Evolutionary conservation across 2,888 invertebrate genomes (phyloP).

Genomic region (Eupithecia insigniata): DNA sequence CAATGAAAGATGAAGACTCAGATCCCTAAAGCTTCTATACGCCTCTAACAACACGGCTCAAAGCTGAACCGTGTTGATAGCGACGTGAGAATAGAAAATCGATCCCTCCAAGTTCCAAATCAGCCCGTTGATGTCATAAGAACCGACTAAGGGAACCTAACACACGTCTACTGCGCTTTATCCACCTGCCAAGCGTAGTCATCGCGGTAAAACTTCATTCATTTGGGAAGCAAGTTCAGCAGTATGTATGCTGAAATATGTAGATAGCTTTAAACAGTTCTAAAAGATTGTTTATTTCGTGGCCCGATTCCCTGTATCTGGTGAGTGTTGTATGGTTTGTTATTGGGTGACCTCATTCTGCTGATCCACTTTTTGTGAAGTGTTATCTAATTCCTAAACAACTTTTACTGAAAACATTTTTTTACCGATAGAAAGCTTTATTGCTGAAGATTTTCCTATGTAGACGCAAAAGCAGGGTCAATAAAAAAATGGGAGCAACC

Average conservation of each 20-base stretch:
- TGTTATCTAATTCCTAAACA: not conserved
- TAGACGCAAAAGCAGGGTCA: not conserved
- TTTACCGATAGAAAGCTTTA: not conserved
- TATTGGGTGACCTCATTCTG: conserved; percentile 30
- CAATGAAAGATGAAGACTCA: not conserved
- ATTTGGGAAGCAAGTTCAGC: not conserved
- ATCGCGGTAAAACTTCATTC: not conserved
- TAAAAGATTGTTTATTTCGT: conserved; percentile 32
- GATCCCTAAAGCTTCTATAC: not conserved
- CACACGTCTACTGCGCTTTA: no score
- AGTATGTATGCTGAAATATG: not conserved
- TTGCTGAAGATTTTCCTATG: not conserved
- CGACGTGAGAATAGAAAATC: no score
- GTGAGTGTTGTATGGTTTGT: conserved; percentile 35
- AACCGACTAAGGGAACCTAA: no score
- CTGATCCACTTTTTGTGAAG: conserved; percentile 10
- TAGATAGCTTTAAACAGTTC: not conserved
- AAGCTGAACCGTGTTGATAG: no score
- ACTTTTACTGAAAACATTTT: not conserved
- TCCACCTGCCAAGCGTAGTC: no score
- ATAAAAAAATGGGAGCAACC: not conserved
- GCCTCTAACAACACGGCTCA: no score
- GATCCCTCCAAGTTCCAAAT: no score
- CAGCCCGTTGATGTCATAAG: no score
- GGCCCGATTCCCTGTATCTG: conserved; percentile 38